Base-by-base conservation (phyloP, 2,797 vertebrate genomes). In the Pipistrellus kuhlii region DNA sequence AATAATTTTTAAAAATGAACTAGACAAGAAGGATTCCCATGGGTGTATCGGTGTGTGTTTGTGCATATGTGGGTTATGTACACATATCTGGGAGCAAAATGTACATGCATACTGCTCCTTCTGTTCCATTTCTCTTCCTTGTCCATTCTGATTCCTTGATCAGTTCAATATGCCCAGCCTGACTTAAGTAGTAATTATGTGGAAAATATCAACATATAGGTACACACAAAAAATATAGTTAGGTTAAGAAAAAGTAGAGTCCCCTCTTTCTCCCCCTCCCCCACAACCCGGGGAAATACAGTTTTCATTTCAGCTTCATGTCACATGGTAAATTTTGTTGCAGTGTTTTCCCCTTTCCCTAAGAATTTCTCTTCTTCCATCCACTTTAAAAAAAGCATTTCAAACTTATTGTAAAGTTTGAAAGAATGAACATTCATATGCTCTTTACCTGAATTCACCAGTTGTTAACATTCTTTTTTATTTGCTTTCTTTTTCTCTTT, bases 391-490 rank as follows among this genome's bases (percentile, higher is more conserved):
- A 69, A 66, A 75, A 87, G 77, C 83, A 71, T 80, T 55, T 57
- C 8, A 86, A 71, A 44, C 7, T 44, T 83, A 1, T 64, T 30
- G 5, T 78, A 55, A 85, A 85, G 13, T 68, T 85, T 51, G 55
- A 77, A 88, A 82, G 51, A 32, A 51, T 55, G 69, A 41, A 80
- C 21, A 69, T 77, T 27, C 46, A 75, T 38, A 17, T 81, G 15
- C 5, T 41, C n/a, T 68, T 78, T 53, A 59, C n/a, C 46, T 86
- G 71, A 71, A 71, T 51, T 90, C 12, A 66, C 17, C 27, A 68
- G 25, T 66, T 68, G 71, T 88, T 87, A 93, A 66, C n/a, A 25
- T 85, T 95, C 41, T 80, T 20, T n/a, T 59, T 87, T 20, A 66
- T 75, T 87, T 90, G 20, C 71, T 77, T 83, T 77, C 12, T 66